Percentiles rank a stretch among this genome's conserved stretches.
Conservation (phyloP, 2,797 vertebrate genomes). For the Borostomias antarcticus region DNA sequence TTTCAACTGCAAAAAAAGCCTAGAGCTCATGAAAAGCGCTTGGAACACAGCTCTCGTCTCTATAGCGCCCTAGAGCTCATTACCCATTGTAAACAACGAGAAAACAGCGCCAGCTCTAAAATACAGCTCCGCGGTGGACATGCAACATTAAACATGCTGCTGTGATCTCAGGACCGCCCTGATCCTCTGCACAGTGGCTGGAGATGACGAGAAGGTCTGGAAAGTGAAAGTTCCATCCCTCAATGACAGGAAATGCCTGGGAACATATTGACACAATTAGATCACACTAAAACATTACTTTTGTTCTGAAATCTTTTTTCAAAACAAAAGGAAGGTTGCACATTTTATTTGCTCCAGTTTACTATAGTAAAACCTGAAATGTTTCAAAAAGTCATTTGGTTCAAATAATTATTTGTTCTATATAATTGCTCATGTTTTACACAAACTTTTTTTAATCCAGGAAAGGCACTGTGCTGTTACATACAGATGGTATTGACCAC, state of each 20-base stretch:
- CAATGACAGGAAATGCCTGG: slow-evolving; percentile 18
- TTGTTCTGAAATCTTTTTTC: slow-evolving; percentile 28
- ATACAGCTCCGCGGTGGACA: too few species aligned
- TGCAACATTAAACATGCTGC: background rate
- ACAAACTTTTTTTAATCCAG: background rate
- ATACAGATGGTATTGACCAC: background rate
- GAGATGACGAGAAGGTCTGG: slow-evolving; percentile 29
- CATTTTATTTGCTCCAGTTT: too few species aligned
- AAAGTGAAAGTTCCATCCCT: slow-evolving; percentile 33
- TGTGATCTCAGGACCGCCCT: background rate
- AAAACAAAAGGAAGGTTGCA: too few species aligned
- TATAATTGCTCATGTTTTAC: slow-evolving; percentile 53
- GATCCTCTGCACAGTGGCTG: background rate
- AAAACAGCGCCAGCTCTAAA: too few species aligned
- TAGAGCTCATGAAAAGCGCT: too few species aligned
- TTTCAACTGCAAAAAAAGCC: too few species aligned
- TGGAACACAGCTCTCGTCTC: too few species aligned
- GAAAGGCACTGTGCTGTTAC: background rate
- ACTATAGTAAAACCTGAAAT: too few species aligned
- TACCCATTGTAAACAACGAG: too few species aligned
- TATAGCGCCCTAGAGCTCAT: too few species aligned
- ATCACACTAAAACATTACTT: background rate
- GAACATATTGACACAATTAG: slow-evolving; percentile 13
- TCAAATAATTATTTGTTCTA: too few species aligned
- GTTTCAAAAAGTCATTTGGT: too few species aligned